Evolutionary conservation across 2,888 invertebrate genomes (phyloP), one percentile per base, ranked within the genome.

Genomic region (Nematopogon swammerdamellus): DNA sequence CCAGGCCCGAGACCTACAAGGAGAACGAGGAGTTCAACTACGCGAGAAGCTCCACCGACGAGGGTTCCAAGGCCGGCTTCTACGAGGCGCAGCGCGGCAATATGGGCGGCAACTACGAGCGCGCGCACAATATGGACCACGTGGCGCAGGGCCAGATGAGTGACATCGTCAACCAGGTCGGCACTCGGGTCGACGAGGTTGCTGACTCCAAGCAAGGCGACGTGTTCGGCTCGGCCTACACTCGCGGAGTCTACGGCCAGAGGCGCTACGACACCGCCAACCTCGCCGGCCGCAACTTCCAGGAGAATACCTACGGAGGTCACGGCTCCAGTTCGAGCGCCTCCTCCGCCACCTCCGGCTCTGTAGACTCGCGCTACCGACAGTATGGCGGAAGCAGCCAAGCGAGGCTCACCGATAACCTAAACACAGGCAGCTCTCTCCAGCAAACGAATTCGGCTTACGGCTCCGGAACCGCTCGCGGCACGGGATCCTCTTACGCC

Each of bases 21-120:
- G 80, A 80, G 60, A 73, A 67, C 51, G 80, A 80, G 63, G 79
- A 80, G 53, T 81, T 80, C 54, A 66, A 80, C 59, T 80, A 62
- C 58, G 70, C 77, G 17, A 66, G 80, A 57, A 77, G 75, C 54
- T 77, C 77, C n/a, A 63, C 74, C 2, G 80, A 77, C 50, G 79
- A 79, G 19, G 80, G 79, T 14, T 57, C 57, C 14, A 79, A 77
- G 57, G 61, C 75, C 14, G 80, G 80, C 14, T 80, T 53, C 55
- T 80, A 80, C 52, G 77, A 70, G 16, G 72, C 80, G 10, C 80
- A 80, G 53, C 64, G 77, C 56, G 80, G 80, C n/a, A 80, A 80
- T 53, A 72, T 77, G 76, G 80, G 80, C 16, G 80, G 80, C 2
- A 80, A 80, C 56, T 80, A 66, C 55, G 80, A 80, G 62, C 64